Base-by-base conservation (phyloP, 2,113 vertebrate species). In the Salminus brasiliensis region DNA sequence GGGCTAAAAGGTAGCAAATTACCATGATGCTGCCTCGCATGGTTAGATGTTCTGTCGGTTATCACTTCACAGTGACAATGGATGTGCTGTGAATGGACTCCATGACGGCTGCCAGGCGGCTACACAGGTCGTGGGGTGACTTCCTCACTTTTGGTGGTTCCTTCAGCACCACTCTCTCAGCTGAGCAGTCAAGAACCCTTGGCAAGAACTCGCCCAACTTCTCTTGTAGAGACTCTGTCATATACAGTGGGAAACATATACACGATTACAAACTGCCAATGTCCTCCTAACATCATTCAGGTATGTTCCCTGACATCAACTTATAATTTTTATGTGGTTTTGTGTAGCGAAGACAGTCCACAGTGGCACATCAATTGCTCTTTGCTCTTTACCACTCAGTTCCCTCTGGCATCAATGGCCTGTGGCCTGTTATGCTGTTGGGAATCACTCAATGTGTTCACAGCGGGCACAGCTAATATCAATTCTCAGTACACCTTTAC, bases 111-210 rank as follows among this genome's bases (percentile, higher is more conserved):
- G 96, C 94, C 45, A 99, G 94, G 0, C 97, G 94, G 86, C 94
- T 98, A 87, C 96, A 98, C 45, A 99, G 94, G 86, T 98, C 97
- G 0, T 98, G 95, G 0, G 96, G 94, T 9, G 95, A 95, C 84
- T 93, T 96, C 75, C 94, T 95, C 85, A 98, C 96, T 84, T 95
- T 95, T 0, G 97, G 97, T 0, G 97, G 97, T 83, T 99, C 97
- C 62, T 98, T 97, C 32, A 99, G 92, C 25, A 96, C 90, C 0
- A 96, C 87, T 25, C 92, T 91, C 75, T 96, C 97, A 0, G 92
- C 80, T 0, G 97, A 97, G 73, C 95, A 91, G n/a, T 99, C 96
- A 0, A 99, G 92, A 43, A 99, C 95, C 62, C 96, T 92, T n/a
- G 98, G 97, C 11, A 99, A 94, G 65, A 99, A 91, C 74, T 98